Base-by-base conservation (phyloP, 2,797 vertebrate species). In the Eulemur albifrons region DNA sequence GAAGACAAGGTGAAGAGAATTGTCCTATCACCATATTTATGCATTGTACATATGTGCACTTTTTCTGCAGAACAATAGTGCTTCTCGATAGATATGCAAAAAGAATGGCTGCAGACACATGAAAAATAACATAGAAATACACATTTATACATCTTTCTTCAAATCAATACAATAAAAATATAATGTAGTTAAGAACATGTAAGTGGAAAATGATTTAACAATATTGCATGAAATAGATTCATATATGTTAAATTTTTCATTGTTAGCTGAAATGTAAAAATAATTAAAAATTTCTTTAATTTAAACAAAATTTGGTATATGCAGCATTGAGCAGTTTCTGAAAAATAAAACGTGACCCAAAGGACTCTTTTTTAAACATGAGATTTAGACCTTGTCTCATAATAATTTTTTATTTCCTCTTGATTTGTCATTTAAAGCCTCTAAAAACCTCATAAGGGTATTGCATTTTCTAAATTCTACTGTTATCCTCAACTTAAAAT, bases 401-500 rank as follows among this genome's bases (percentile, higher is more conserved):
- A 85, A 73, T 6, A 40, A 17, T 43, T 88, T 17, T 67, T 18
- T 11, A 30, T 93, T 84, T 95, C 54, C 30, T 88, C 70, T 86
- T 15, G n/a, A 95, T 83, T 63, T 67, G 54, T 35, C 32, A 50
- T 48, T 93, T 65, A 83, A 40, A 76, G 40, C 5, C 21, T 61
- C 59, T 43, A 11, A 25, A 92, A 57, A 67, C 2, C 63, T 87
- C 14, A 5, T 23, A 57, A 48, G 21, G 69, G 45, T 6, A 38
- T 5, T 25, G 15, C 1, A 30, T 77, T 91, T 94, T 63, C 5
- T 87, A 93, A 97, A 83, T 45, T 83, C 40, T 77, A 12, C 0
- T 76, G 83, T 54, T 87, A 80, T 54, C 2, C 18, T 95, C 6
- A 84, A 48, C 20, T 84, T 94, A 79, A 61, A 90, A 25, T 13